Evolutionary conservation across 1,140 invertebrate species (phyloP), one percentile per base, ranked within the genome.

Genomic region (Nasonia vitripennis): DNA sequence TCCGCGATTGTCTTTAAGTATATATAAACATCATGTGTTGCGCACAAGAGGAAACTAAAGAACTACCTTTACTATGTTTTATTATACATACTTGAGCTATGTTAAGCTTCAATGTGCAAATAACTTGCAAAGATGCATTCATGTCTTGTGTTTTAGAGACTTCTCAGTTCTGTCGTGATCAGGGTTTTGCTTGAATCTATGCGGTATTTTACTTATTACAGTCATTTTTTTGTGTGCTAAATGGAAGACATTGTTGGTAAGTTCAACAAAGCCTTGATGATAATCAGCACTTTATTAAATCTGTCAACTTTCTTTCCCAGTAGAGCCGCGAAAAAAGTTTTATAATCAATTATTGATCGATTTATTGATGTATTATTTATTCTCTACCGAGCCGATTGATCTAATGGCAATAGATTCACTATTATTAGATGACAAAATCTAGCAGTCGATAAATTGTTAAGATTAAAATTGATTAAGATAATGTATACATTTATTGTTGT

Each of bases 51-150:
- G 41, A 78, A 68, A 77, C 7, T 62, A 20, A 20, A 62, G 14
- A 62, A 62, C 7, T 62, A 62, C 55, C 55, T 20, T 73, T 31
- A 73, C 17, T 82, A 62, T 67, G 37, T 62, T 34, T 79, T n/a
- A 62, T 62, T 14, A 51, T 81, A 81, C 34, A 62, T 73, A 81
- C 74, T 45, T 80, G n/a, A 81, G 20, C 20, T 67, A 48, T 55
- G 17, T 78, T 86, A 78, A 86, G 80, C 84, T 85, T 81, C 83
- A 80, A 78, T 82, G 55, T 77, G 71, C 68, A 34, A 81, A 81
- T 67, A 78, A 86, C 79, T 85, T 82, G 74, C 17, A 78, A 86
- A 41, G 79, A 78, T 82, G 74, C 84, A 86, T 82, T 51, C 55
- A 78, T 86, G 80, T 80, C 17, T 86, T 62, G 55, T 51, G 51